Evolutionary conservation across 2,113 vertebrate genomes (phyloP).

Genomic region (Andinoacara biseriatus): DNA sequence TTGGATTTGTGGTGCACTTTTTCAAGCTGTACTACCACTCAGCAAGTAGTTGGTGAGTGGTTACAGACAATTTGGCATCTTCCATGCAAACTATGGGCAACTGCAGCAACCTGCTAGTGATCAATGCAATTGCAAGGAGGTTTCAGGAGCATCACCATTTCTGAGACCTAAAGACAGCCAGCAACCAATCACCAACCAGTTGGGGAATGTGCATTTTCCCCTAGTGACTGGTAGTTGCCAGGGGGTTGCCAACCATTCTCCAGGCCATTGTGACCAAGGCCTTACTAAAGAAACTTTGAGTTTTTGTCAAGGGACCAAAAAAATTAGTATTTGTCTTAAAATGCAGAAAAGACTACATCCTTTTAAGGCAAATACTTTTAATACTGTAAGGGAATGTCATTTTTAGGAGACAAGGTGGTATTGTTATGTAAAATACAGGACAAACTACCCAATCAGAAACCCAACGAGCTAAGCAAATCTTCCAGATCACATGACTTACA

Average conservation of each 20-base stretch:
- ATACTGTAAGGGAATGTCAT: too few relatives aligned
- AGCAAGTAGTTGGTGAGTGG: background rate
- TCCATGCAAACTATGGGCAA: background rate
- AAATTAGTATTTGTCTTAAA: background rate
- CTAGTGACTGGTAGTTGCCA: too few relatives aligned
- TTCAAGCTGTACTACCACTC: background rate
- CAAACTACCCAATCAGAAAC: background rate
- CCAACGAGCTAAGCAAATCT: background rate
- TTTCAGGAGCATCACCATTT: background rate
- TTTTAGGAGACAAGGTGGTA: too few relatives aligned
- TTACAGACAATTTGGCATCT: background rate
- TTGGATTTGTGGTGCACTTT: too few relatives aligned
- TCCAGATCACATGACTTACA: background rate
- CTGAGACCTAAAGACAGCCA: background rate
- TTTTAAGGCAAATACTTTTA: too few relatives aligned
- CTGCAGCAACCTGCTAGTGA: background rate
- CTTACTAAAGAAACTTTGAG: background rate
- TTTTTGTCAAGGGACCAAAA: fast-evolving
- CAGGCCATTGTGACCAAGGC: background rate
- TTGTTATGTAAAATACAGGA: background rate
- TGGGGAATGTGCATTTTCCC: too few relatives aligned
- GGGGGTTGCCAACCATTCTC: too few relatives aligned
- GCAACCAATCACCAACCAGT: background rate
- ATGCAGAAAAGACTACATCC: background rate
- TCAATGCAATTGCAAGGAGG: background rate